Conservation (phyloP, 2,113 vertebrate species). For the Protobothrops mucrosquamatus region DNA sequence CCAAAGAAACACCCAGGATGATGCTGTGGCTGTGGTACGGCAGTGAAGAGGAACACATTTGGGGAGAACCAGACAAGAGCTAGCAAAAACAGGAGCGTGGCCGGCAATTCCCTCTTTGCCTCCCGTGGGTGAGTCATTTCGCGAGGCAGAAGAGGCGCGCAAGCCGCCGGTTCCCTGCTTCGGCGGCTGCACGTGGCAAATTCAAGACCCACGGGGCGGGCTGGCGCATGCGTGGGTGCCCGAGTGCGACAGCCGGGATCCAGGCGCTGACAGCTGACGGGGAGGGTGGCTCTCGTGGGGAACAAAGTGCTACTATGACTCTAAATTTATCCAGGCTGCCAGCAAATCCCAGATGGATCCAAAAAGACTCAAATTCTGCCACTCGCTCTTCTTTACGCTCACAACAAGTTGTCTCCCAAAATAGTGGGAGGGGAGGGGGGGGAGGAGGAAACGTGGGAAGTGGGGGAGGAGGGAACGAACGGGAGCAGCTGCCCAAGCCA, state of each 20-base stretch:
- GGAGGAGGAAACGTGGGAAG: neutral
- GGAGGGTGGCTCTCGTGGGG: conserved; percentile 12
- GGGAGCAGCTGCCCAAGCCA: neutral
- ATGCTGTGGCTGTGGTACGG: neutral
- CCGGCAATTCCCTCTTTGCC: neutral
- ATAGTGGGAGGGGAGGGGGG: neutral
- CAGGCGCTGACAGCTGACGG: neutral
- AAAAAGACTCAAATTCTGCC: neutral
- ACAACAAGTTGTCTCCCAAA: conserved; percentile 15
- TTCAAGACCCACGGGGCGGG: neutral
- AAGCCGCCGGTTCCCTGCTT: neutral
- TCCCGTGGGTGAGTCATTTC: neutral
- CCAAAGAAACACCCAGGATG: conserved; percentile 60
- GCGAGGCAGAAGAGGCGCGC: neutral
- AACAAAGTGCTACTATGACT: neutral
- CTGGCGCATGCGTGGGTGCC: neutral
- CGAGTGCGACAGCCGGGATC: neutral
- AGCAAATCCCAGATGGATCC: conserved; percentile 16
- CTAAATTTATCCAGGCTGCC: neutral
- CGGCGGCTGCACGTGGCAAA: neutral
- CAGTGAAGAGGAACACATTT: neutral
- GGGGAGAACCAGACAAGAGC: neutral
- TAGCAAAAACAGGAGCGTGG: neutral
- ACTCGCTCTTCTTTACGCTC: conserved; percentile 13
- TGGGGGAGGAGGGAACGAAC: too few relatives aligned